phyloP scores from a whole-genome alignment of 2,888 invertebrate genomes.

The Lymantria dispar region DNA sequence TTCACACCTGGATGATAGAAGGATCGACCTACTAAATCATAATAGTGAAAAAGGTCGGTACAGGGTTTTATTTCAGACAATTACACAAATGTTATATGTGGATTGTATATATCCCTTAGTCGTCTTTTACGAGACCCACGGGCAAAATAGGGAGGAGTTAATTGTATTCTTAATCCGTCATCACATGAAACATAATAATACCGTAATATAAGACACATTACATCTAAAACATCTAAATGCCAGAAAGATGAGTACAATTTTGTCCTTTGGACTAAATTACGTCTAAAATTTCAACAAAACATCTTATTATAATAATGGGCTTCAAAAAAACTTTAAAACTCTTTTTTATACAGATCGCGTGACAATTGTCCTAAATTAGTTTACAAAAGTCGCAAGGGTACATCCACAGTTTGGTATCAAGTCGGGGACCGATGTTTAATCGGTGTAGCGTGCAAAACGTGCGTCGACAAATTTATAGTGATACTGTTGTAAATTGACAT shows the following conservation, averaged over 20 bases:
- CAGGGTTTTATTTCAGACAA: too few relatives aligned
- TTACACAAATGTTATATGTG: too few relatives aligned
- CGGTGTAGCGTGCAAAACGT: slow-evolving; percentile 54
- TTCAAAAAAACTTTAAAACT: slow-evolving; percentile 25
- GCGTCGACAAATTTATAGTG: slow-evolving; percentile 17
- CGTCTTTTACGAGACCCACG: too few relatives aligned
- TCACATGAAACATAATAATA: too few relatives aligned
- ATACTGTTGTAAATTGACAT: slow-evolving; percentile 9
- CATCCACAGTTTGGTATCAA: slow-evolving; percentile 45
- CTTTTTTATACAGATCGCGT: slow-evolving; percentile 52
- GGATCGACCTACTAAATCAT: too few relatives aligned
- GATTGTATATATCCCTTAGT: too few relatives aligned
- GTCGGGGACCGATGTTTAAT: slow-evolving; percentile 55
- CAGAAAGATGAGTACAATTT: slow-evolving; percentile 6
- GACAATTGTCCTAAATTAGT: slow-evolving; percentile 62
- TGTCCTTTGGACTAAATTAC: slow-evolving; percentile 26
- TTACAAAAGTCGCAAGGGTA: slow-evolving; percentile 62
- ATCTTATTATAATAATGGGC: slow-evolving; percentile 33
- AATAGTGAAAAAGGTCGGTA: too few relatives aligned
- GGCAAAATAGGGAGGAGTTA: too few relatives aligned
- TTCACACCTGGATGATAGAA: too few relatives aligned
- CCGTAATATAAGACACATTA: too few relatives aligned
- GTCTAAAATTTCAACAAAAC: slow-evolving; percentile 9
- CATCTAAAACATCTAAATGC: too few relatives aligned
- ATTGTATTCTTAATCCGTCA: too few relatives aligned